Conservation (phyloP, 2,797 vertebrate species). For the Girardinus metallicus region DNA sequence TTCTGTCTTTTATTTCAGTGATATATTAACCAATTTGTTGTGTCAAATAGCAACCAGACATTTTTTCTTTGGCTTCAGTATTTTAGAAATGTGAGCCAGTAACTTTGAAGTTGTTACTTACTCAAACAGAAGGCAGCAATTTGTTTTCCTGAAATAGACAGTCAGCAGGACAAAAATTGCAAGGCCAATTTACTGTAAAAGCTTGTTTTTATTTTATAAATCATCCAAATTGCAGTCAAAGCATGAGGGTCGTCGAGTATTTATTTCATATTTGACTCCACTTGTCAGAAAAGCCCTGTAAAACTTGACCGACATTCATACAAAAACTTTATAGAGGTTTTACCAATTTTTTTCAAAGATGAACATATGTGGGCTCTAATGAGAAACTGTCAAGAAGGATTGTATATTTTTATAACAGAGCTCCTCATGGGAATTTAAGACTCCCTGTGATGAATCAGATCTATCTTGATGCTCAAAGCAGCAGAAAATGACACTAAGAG, state of each 20-base stretch:
- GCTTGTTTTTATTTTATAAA: neutral
- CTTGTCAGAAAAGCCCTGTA: neutral
- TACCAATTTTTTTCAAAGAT: neutral
- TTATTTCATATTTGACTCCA: neutral
- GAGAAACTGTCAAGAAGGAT: neutral
- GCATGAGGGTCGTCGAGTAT: neutral
- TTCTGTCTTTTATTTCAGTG: neutral
- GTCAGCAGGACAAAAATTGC: neutral
- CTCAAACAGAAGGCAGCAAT: neutral
- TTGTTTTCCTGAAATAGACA: neutral
- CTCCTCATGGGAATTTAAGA: neutral
- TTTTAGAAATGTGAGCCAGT: neutral
- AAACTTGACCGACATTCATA: neutral
- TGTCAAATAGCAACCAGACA: neutral
- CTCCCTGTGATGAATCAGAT: neutral
- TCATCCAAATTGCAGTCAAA: neutral
- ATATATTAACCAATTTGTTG: neutral
- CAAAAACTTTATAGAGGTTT: neutral
- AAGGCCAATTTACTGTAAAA: neutral
- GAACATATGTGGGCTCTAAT: neutral
- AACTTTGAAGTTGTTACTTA: neutral
- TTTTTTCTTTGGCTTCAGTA: neutral
- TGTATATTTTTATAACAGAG: neutral
- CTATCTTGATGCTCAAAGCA: neutral
- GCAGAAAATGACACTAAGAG: too few relatives aligned